Evolutionary conservation across 2,888 invertebrate species (phyloP).

Genomic region (Lutraria lutraria): DNA sequence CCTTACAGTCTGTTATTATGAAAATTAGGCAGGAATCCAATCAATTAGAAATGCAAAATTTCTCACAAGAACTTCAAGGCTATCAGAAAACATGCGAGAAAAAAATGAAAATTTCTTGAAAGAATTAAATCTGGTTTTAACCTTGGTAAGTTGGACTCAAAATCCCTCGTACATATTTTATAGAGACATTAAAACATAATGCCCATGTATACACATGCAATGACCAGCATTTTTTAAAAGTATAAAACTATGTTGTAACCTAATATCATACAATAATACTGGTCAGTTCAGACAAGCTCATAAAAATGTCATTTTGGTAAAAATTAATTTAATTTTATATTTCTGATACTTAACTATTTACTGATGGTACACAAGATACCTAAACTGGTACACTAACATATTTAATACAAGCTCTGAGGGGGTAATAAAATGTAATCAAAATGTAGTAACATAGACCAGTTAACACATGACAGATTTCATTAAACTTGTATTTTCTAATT

Average conservation of each 20-base stretch:
- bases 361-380: conserved; percentile 10
- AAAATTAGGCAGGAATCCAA: conserved; percentile 8
- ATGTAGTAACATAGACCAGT: background rate
- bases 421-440: conserved; percentile 17
- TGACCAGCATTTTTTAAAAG: no score
- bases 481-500: conserved; percentile 15
- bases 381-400: background rate
- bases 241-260: no score
- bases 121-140: no score
- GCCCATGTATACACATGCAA: no score
- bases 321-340: background rate
- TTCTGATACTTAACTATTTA: conserved; percentile 4
- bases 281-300: conserved; percentile 6
- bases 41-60: conserved; percentile 19
- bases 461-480: conserved; percentile 21
- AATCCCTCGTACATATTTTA: no score
- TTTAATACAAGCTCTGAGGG: background rate
- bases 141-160: no score
- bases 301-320: conserved; percentile 6
- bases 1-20: background rate
- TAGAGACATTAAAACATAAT: no score
- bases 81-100: no score
- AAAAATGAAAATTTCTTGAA: no score
- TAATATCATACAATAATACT: background rate
- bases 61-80: background rate